Conservation (phyloP, 2,113 vertebrate species). For the Myanophis thanlyinensis region DNA sequence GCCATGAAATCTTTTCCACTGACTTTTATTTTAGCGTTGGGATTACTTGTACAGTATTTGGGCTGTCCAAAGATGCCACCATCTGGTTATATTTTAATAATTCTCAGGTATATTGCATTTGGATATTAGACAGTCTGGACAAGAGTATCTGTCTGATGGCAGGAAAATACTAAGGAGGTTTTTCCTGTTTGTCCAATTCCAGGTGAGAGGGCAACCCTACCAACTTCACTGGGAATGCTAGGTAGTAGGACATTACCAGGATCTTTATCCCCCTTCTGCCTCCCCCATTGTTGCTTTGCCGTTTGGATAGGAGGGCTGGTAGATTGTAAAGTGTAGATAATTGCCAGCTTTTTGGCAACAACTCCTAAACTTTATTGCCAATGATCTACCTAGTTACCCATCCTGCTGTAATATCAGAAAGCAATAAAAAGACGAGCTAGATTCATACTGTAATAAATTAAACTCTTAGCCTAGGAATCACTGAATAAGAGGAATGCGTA, state of each 20-base stretch:
- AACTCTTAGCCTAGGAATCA: background rate
- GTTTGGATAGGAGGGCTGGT: background rate
- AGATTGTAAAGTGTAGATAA: background rate
- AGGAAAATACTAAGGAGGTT: background rate
- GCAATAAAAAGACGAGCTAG: background rate
- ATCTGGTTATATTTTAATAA: background rate
- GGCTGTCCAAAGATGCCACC: background rate
- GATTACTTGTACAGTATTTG: no score
- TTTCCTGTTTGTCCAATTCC: background rate
- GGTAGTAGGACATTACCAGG: background rate
- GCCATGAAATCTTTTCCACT: background rate
- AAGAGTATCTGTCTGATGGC: background rate
- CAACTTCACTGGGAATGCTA: background rate
- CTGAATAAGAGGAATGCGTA: background rate
- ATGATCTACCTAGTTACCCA: background rate
- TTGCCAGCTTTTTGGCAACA: background rate
- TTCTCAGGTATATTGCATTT: background rate
- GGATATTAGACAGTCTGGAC: background rate
- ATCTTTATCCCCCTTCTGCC: background rate
- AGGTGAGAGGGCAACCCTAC: background rate
- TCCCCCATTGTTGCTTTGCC: background rate
- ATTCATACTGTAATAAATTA: background rate
- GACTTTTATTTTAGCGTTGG: background rate
- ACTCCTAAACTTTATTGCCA: background rate
- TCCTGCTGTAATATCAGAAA: background rate